These are phyloP conservation scores for Caenorhabditis tropicalis DNA, from an alignment of 1,140 invertebrate species.

Conservation along the genomic window DNA sequence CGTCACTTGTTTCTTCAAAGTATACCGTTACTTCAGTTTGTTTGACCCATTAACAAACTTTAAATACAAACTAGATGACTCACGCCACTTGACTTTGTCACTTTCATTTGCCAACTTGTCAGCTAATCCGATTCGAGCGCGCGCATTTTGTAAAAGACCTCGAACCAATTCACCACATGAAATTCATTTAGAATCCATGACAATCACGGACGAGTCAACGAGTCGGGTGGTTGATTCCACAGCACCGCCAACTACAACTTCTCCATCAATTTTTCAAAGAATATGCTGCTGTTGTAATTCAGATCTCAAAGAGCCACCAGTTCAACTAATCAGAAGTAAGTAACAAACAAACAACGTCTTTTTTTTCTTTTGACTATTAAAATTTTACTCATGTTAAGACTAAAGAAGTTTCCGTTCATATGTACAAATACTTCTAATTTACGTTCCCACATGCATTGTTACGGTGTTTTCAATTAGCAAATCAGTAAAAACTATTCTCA, in stretches of 20 bases:
- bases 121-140: slow-evolving; percentile 16
- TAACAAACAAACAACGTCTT: not conserved
- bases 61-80: not conserved
- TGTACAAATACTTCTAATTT: too few relatives aligned
- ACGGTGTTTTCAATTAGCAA: too few relatives aligned
- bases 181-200: slow-evolving; percentile 33
- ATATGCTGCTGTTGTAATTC: slow-evolving; percentile 26
- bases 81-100: slow-evolving; percentile 34
- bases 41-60: slow-evolving; percentile 12
- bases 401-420: too few relatives aligned
- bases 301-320: slow-evolving; percentile 26
- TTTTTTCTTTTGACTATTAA: not conserved
- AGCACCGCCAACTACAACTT: not conserved
- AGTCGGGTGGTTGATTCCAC: slow-evolving; percentile 18
- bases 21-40: not conserved
- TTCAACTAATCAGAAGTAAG: slow-evolving; percentile 21
- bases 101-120: slow-evolving; percentile 29
- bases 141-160: not conserved
- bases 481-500: too few relatives aligned
- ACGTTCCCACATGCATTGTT: too few relatives aligned
- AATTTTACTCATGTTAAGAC: not conserved
- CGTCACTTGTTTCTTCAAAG: not conserved
- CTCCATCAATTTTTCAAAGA: slow-evolving; percentile 9
- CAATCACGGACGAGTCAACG: slow-evolving; percentile 37
- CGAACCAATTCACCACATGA: not conserved